Percentiles rank a stretch among this genome's conserved stretches.
phyloP scores from a whole-genome alignment of 2,888 invertebrate genomes.

The Siphlonurus alternatus region DNA sequence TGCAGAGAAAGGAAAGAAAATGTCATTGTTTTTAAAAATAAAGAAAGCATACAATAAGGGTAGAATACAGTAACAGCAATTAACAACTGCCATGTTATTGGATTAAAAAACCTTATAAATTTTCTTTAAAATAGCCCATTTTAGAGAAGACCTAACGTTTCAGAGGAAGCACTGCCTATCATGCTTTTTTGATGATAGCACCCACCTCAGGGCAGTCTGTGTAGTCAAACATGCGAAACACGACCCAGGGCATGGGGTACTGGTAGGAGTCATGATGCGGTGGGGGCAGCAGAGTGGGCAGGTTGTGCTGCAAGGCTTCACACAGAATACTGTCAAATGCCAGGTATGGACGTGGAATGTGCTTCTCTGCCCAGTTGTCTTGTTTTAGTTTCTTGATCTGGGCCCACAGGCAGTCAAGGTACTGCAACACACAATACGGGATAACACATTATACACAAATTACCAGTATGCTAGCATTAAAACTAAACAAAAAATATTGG shows the following conservation, averaged over 20 bases:
- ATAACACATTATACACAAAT: background rate
- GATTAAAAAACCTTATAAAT: no score
- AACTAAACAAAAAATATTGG: background rate
- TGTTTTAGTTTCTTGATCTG: slow-evolving; percentile 78
- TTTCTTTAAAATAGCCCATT: no score
- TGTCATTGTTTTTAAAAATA: no score
- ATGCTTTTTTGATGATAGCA: no score
- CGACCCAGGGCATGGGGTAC: slow-evolving; percentile 90
- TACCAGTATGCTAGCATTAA: background rate
- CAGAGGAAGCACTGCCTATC: no score
- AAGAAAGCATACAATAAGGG: no score
- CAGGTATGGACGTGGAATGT: slow-evolving; percentile 86
- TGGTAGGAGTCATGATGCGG: slow-evolving; percentile 77
- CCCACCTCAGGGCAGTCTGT: slow-evolving; percentile 95
- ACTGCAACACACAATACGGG: slow-evolving; percentile 35
- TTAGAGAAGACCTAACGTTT: no score
- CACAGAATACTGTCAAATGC: slow-evolving; percentile 90
- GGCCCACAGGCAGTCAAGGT: slow-evolving; percentile 92
- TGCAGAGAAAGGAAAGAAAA: no score
- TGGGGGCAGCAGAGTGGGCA: slow-evolving; percentile 81
- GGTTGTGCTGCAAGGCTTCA: slow-evolving; percentile 89
- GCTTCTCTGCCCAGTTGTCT: slow-evolving; percentile 95
- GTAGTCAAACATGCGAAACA: slow-evolving; percentile 96
- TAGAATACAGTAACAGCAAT: no score
- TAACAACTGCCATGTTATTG: no score